phyloP scores from a whole-genome alignment of 2,113 vertebrate genomes.

The Tachysurus fulvidraco region DNA sequence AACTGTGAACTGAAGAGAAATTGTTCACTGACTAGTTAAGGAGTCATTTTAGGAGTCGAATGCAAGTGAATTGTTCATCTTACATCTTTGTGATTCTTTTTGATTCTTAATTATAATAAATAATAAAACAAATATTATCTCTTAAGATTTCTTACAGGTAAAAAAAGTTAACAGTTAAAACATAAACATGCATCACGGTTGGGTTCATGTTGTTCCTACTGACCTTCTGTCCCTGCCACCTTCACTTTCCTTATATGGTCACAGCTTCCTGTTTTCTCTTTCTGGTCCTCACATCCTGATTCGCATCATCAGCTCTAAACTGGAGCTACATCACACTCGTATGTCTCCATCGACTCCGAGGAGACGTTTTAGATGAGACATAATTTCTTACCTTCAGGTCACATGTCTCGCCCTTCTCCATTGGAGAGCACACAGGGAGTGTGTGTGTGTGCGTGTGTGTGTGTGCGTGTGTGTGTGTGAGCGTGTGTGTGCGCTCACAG shows the following conservation, averaged over 20 bases:
- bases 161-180: background rate
- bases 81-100: background rate
- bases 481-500: background rate
- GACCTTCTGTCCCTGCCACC: background rate
- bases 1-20: background rate
- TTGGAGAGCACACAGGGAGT: background rate
- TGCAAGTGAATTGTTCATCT: background rate
- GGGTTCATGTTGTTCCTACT: background rate
- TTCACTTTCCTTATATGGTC: background rate
- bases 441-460: background rate
- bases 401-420: background rate
- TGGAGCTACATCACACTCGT: background rate
- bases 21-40: background rate
- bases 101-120: too few species aligned
- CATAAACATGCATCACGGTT: too few species aligned
- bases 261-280: background rate
- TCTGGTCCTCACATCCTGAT: background rate
- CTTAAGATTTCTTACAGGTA: too few species aligned
- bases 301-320: background rate
- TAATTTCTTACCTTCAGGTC: background rate
- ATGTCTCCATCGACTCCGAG: background rate
- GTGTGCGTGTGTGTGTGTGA: background rate
- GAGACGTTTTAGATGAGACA: background rate
- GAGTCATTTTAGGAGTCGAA: background rate
- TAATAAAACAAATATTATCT: too few species aligned